Conservation (phyloP, 2,888 invertebrate species). For the Lamellibrachia satsuma region DNA sequence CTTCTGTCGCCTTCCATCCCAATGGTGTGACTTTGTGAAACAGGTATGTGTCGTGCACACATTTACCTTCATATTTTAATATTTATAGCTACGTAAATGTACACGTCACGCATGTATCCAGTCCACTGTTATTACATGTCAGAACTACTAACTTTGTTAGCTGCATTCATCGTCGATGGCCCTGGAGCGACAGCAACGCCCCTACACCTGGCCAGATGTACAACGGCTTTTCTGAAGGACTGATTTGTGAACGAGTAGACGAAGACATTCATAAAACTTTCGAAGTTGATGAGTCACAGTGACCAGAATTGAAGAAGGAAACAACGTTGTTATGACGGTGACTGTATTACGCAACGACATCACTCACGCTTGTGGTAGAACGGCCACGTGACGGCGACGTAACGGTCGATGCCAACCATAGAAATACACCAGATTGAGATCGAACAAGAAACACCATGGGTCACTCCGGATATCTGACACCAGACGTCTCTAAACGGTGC, state of each 20-base stretch:
- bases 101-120: no score
- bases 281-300: not conserved
- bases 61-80: no score
- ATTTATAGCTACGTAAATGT: no score
- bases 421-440: constrained; percentile 23
- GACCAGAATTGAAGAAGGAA: not conserved
- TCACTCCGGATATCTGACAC: constrained; percentile 24
- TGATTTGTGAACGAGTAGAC: constrained; percentile 14
- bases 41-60: no score
- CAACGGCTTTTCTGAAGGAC: not conserved
- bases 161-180: not conserved
- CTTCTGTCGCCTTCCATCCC: no score
- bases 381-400: constrained; percentile 1
- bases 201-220: not conserved
- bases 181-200: not conserved
- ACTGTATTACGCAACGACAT: not conserved
- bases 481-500: constrained; percentile 18
- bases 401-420: constrained; percentile 23
- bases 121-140: no score
- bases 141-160: no score
- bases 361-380: not conserved
- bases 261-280: constrained; percentile 23
- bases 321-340: not conserved
- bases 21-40: no score
- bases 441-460: not conserved